Conservation (phyloP, 2,113 vertebrate species). For the Macquaria ambigua region DNA sequence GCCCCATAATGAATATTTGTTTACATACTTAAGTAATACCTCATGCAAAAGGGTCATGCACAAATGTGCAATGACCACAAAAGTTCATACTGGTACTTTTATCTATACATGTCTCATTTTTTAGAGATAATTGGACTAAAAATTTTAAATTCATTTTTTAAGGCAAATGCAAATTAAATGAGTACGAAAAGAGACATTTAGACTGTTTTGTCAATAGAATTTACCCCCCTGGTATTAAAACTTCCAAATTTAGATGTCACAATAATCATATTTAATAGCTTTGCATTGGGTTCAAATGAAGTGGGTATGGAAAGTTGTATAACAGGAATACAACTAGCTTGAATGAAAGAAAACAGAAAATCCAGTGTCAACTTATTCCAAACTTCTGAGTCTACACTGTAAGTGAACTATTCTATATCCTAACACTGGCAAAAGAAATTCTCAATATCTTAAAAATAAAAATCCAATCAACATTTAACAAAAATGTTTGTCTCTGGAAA, state of each 20-base stretch:
- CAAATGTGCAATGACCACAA: neutral
- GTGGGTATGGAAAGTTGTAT: neutral
- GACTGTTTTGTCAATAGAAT: neutral
- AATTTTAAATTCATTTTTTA: neutral
- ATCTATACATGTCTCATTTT: neutral
- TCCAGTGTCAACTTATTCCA: neutral
- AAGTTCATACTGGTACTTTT: neutral
- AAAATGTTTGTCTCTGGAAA: neutral
- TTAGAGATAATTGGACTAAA: neutral
- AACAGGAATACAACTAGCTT: neutral
- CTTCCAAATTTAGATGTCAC: neutral
- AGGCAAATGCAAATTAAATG: slow-evolving; percentile 1
- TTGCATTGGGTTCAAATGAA: neutral
- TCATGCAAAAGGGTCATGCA: slow-evolving; percentile 4
- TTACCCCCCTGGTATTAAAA: neutral
- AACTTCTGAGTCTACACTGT: neutral
- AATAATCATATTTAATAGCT: neutral
- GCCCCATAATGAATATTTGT: neutral
- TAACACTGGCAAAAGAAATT: neutral
- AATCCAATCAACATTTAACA: neutral
- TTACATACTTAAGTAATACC: neutral
- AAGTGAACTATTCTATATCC: neutral
- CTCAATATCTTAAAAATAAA: neutral
- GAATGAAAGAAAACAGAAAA: neutral
- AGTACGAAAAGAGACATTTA: neutral